Evolutionary conservation across 2,888 invertebrate species (phyloP), one percentile per base, ranked within the genome.

Genomic region (Cataglyphis rosenhaueri): DNA sequence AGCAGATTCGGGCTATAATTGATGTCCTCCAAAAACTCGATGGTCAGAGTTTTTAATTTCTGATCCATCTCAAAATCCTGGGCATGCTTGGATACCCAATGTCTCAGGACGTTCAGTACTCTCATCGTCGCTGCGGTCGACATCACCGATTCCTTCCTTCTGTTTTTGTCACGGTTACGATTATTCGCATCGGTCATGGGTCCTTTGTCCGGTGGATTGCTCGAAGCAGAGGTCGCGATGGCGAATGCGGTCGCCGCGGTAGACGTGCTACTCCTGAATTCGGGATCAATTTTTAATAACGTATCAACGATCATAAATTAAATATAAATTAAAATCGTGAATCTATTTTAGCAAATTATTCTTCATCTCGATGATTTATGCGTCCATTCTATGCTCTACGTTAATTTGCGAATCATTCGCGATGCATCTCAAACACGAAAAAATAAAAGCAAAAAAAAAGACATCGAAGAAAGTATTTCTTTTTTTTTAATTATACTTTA

Each of bases 61-160:
- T 96, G 96, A 92, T 98, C 97, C 18, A 96, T 96, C 95, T 98
- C 98, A 94, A 98, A 98, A 94, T 98, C 98, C 94, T 98, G 97
- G 0, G 97, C 97, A 93, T 98, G 98, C 94, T 98, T 98, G 0
- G 97, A 97, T 48, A 98, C 97, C 98, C 98, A 98, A 93, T 98
- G 98, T 85, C 98, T 96, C 66, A 98, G 95, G 1, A 98, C 98
- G 94, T 98, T 98, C 0, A 98, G 95, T 0, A 98, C 98, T 84
- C 98, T 95, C 98, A 98, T 98, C 0, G 98, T 98, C 79, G 98
- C 98, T n/a, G 98, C 98, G 6, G 98, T 98, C 62, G 98, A 98
- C 93, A 98, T 97, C 62, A 98, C 97, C 10, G 97, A 97, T 91
- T 97, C 97, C 86, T 96, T 96, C 74, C 96, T 95, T 70, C 95